Base-by-base conservation (phyloP, 2,113 vertebrate species). In the Oryzias javanicus region DNA sequence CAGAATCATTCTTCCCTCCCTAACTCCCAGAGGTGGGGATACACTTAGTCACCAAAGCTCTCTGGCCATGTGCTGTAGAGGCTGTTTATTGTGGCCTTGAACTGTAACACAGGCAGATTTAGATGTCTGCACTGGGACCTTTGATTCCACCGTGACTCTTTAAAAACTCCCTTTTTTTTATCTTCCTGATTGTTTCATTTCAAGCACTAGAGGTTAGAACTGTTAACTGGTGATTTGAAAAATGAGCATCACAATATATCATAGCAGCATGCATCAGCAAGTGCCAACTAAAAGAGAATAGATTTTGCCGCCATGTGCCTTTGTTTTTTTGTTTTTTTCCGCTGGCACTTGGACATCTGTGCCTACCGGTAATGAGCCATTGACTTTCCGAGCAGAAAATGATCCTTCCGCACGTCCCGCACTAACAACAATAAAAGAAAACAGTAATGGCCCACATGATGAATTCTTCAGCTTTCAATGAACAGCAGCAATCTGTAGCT, bases 21-120 rank as follows among this genome's bases (percentile, higher is more conserved):
- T 68, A 77, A 80, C 73, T 82, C 83, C 76, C 78, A 14, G 17
- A 62, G 68, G 75, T 64, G 54, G 67, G 77, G 72, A 59, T 81
- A 72, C 70, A 82, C 72, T 73, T 76, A 74, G 78, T 76, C 73
- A 62, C 62, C 65, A 67, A 72, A 72, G 70, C 72, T 64, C 63
- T 71, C 60, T 52, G 60, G 72, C 67, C 25, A 29, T 59, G 49
- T 80, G 78, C 83, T 74, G 78, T 62, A 60, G 67, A 76, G 68
- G 65, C 63, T 82, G 63, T 67, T 13, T 67, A 44, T 41, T 27
- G 52, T 53, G 71, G 76, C 58, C 49, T 59, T 69, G 66, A 42
- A 49, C 71, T 80, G 78, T 67, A 79, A 62, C 67, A 61, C 42
- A 77, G 62, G 57, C 40, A 66, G 61, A 77, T 77, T 72, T 76